Percentiles rank a stretch among this genome's conserved stretches.
phyloP scores from a whole-genome alignment of 2,113 vertebrate species.

The Eudorcas thomsonii region DNA sequence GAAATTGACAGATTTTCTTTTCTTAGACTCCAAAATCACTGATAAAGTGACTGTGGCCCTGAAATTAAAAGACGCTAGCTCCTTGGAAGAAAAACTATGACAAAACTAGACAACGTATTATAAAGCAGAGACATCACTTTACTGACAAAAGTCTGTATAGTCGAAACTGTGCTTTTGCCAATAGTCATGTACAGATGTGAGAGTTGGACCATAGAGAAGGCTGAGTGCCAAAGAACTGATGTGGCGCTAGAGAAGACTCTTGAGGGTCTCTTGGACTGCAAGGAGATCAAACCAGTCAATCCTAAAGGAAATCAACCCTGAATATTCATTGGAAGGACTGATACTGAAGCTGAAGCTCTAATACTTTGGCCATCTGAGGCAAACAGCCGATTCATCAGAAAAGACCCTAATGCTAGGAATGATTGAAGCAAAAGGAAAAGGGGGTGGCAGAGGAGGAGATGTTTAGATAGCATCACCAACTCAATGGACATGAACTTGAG shows the following conservation, averaged over 20 bases:
- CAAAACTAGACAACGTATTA: background rate
- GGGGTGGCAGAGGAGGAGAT: background rate
- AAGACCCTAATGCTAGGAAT: background rate
- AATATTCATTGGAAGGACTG: background rate
- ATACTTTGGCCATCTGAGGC: background rate
- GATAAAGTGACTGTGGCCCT: background rate
- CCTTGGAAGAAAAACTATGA: background rate
- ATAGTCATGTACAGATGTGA: background rate
- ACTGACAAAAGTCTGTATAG: background rate
- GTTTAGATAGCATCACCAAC: background rate
- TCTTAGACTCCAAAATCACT: background rate
- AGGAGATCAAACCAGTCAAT: background rate
- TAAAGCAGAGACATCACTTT: background rate
- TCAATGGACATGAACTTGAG: background rate
- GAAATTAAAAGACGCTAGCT: background rate
- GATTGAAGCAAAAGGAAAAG: background rate
- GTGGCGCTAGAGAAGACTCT: background rate
- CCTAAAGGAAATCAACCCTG: background rate
- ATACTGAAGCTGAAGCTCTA: background rate
- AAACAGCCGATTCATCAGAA: background rate
- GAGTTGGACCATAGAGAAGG: background rate
- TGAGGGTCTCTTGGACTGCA: background rate
- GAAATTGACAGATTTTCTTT: background rate
- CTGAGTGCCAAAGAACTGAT: background rate
- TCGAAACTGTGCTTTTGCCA: background rate